These are phyloP conservation scores for Oreonectes daqikongensis DNA, from an alignment of 2,797 vertebrate genomes.

Conservation along the genomic window DNA sequence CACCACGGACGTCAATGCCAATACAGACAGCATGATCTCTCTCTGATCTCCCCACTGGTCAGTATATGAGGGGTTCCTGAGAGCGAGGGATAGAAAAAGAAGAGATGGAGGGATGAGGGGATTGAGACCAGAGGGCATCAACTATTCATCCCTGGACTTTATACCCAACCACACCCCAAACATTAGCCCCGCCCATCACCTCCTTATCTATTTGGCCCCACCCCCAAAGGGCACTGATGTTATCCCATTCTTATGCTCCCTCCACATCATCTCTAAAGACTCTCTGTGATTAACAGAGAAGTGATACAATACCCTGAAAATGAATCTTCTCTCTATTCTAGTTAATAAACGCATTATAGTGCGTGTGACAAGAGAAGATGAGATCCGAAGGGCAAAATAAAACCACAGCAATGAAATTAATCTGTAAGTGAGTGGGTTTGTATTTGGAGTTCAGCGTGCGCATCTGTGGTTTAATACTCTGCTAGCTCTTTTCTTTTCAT, in stretches of 20 bases:
- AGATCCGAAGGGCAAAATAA: conserved; percentile 29
- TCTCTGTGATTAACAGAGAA: conserved; percentile 15
- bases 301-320: conserved; percentile 36
- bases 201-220: conserved; percentile 32
- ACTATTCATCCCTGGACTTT: conserved; percentile 69
- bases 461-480: conserved; percentile 23
- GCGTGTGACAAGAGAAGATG: conserved; percentile 27
- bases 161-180: conserved; percentile 78
- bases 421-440: conserved; percentile 16
- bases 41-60: conserved; percentile 56
- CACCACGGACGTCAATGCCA: conserved; percentile 72
- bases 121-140: conserved; percentile 66
- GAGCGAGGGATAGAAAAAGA: conserved; percentile 50
- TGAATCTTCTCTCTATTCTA: conserved; percentile 29
- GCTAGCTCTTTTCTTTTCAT: conserved; percentile 29
- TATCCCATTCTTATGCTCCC: conserved; percentile 28
- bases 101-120: conserved; percentile 55
- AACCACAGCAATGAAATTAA: conserved; percentile 9
- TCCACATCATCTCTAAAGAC: conserved; percentile 33
- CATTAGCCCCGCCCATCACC: conserved; percentile 52
- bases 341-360: conserved; percentile 28
- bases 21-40: conserved; percentile 75
- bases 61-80: conserved; percentile 53
- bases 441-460: conserved; percentile 22
- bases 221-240: background rate